Conservation (phyloP, 2,888 invertebrate genomes). For the Vandiemenella viatica region DNA sequence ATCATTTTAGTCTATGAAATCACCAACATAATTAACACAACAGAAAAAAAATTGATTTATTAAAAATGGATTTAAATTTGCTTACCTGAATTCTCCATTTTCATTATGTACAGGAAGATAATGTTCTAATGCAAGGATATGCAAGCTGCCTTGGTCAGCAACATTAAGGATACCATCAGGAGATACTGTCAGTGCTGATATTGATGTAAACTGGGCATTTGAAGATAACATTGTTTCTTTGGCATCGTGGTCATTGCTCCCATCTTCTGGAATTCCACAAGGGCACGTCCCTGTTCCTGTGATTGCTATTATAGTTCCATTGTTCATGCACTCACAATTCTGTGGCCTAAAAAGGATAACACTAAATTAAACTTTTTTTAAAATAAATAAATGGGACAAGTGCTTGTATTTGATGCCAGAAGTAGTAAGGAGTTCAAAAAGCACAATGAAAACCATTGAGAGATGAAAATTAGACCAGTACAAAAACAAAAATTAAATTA, state of each 20-base stretch:
- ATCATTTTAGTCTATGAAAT: too few species aligned
- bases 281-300: conserved; percentile 29
- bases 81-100: conserved; percentile 62
- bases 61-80: too few species aligned
- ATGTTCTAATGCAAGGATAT: conserved; percentile 71
- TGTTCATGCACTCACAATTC: conserved; percentile 30
- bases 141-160: conserved; percentile 80
- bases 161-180: conserved; percentile 92
- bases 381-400: too few species aligned
- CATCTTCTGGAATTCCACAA: conserved; percentile 28
- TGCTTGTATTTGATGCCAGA: too few species aligned
- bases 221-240: conserved; percentile 69
- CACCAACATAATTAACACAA: too few species aligned
- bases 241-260: conserved; percentile 35
- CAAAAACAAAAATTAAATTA: too few species aligned
- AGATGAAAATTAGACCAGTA: too few species aligned
- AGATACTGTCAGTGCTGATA: conserved; percentile 81
- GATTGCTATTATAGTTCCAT: conserved; percentile 19
- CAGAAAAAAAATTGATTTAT: too few species aligned
- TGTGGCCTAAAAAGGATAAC: conserved; percentile 31
- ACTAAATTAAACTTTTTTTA: too few species aligned
- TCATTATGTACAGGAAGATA: conserved; percentile 76
- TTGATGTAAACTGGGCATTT: conserved; percentile 76
- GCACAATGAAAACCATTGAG: too few species aligned
- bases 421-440: too few species aligned